These are phyloP conservation scores for Tachypleus tridentatus DNA, from an alignment of 1,140 invertebrate genomes.

Conservation along the genomic window DNA sequence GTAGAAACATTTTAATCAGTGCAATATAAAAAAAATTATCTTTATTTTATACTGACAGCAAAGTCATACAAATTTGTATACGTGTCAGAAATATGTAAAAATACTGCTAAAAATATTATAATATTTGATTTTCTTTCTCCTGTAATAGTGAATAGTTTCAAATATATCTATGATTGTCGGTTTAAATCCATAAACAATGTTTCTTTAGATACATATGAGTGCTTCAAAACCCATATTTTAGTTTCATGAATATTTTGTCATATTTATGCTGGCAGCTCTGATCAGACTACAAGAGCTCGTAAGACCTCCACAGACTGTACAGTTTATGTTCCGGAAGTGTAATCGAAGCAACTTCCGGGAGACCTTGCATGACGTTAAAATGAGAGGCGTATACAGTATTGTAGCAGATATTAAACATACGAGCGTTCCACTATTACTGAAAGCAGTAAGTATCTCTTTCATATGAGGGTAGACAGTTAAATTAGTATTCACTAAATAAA, in stretches of 20 bases:
- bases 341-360: conserved; percentile 59
- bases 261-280: conserved; percentile 50
- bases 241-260: background rate
- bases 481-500: too few species aligned
- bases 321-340: conserved; percentile 71
- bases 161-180: too few species aligned
- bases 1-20: too few species aligned
- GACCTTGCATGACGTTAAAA: conserved; percentile 60
- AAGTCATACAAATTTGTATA: too few species aligned
- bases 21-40: too few species aligned
- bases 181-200: too few species aligned
- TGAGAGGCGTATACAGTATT: conserved; percentile 68
- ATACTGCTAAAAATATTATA: too few species aligned
- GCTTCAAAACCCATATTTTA: background rate
- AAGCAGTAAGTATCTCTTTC: conserved; percentile 52
- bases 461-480: background rate
- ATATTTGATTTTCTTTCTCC: too few species aligned
- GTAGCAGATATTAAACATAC: conserved; percentile 69
- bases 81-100: too few species aligned
- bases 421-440: conserved; percentile 60
- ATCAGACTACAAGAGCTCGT: conserved; percentile 75
- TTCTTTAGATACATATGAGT: too few species aligned
- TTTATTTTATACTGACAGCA: too few species aligned
- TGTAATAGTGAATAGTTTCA: too few species aligned
- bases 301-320: conserved; percentile 44